Base-by-base conservation (phyloP, 2,888 invertebrate genomes). In the Lysandra coridon region DNA sequence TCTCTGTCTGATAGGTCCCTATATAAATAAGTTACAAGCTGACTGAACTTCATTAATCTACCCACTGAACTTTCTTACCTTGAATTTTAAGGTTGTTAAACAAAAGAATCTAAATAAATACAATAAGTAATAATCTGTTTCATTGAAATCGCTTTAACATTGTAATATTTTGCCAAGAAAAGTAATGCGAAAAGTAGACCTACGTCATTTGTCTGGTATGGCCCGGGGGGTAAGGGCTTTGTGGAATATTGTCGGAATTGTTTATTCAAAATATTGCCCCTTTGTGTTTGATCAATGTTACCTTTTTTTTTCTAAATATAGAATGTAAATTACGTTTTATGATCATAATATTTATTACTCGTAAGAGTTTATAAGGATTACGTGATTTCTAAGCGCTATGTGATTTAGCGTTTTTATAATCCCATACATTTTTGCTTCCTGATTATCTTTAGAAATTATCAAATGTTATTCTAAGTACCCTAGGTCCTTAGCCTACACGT, bases 201-300 rank as follows among this genome's bases (percentile, higher is more conserved):
- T 74, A 44, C 44, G 10, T 74, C 74, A 74, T 44, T 74, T 23
- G 44, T 44, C 44, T 73, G 14, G n/a, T 44, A 40, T 44, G n/a
- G 5, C 74, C 74, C 6, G 40, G 1, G 74, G 74, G 74, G 7
- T 44, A 44, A 73, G 17, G 74, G n/a, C 44, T 74, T 74, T 74
- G 40, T 40, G 44, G 7, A n/a, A 74, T 44, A 40, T 44, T n/a
- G 40, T 40, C n/a, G 12, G 10, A 64, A 12, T 12, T 64, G 23
- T 64, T 64, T 30, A 64, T 1, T 3, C 23, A 64, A 30, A 64
- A 64, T 30, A 30, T 64, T 30, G 64, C 12, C 64, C 30, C 4
- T 30, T 62, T 30, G 10, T 30, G 12, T 64, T 64, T 30, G 23
- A 64, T 12, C 64, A 64, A 30, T 64, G 30, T 23, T 30, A 12